Conservation (phyloP, 2,113 vertebrate genomes). For the Lagopus leucura region DNA sequence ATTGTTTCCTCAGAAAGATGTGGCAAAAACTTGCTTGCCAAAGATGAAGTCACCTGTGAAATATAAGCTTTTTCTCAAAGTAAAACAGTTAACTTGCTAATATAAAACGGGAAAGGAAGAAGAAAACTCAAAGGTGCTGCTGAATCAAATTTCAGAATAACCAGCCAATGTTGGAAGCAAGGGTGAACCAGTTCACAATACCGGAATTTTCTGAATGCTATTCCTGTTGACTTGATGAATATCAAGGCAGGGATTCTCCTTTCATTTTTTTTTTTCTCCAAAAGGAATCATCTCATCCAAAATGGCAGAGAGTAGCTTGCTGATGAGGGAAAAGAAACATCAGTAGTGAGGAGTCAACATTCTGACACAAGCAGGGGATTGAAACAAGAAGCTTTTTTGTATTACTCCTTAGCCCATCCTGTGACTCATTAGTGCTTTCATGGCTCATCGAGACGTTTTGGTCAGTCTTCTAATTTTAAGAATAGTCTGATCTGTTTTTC, state of each 20-base stretch:
- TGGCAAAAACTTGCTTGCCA: neutral
- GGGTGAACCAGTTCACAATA: neutral
- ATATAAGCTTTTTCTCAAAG: neutral
- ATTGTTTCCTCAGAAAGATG: neutral
- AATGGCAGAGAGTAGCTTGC: neutral
- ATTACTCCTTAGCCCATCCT: neutral
- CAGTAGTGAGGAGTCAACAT: neutral
- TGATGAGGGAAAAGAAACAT: neutral
- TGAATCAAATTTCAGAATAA: neutral
- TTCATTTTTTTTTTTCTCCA: neutral
- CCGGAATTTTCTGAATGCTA: slow-evolving; percentile 7
- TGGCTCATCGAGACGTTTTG: slow-evolving; percentile 2
- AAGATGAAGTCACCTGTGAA: neutral
- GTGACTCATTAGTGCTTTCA: slow-evolving; percentile 23
- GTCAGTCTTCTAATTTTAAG: slow-evolving; percentile 16
- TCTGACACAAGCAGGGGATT: neutral
- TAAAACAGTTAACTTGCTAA: neutral
- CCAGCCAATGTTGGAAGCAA: neutral
- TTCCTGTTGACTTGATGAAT: neutral
- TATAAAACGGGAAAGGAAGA: neutral
- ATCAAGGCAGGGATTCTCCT: fast-evolving
- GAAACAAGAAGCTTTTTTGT: slow-evolving; percentile 9
- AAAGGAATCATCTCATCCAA: neutral
- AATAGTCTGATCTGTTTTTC: neutral
- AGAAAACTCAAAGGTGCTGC: neutral